These are phyloP conservation scores for Phenacoccus solenopsis DNA, from an alignment of 1,140 invertebrate species.

Conservation along the genomic window DNA sequence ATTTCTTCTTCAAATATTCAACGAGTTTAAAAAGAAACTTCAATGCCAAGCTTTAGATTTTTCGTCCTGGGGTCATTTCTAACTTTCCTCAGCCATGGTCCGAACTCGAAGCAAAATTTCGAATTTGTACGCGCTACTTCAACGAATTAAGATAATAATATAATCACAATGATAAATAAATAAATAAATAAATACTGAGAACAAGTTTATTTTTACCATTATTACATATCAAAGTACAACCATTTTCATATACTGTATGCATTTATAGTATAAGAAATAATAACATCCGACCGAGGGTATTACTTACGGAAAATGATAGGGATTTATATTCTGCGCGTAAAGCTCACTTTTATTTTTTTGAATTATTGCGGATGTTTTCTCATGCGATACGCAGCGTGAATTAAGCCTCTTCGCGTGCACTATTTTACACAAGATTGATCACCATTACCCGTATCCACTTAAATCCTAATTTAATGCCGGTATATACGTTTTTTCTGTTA, in stretches of 20 bases:
- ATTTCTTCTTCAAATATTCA: too few relatives aligned
- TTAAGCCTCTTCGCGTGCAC: not conserved
- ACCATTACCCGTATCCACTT: not conserved
- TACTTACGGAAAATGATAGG: not conserved
- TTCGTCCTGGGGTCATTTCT: too few relatives aligned
- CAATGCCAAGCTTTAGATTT: too few relatives aligned
- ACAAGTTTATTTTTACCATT: too few relatives aligned
- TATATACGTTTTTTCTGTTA: not conserved
- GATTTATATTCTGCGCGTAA: not conserved
- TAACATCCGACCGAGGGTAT: not conserved
- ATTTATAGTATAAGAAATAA: constrained; percentile 4
- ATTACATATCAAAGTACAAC: too few relatives aligned
- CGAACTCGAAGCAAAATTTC: too few relatives aligned
- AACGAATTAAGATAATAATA: too few relatives aligned
- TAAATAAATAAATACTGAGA: too few relatives aligned
- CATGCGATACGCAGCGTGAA: not conserved
- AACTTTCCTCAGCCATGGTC: too few relatives aligned
- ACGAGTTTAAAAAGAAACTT: too few relatives aligned
- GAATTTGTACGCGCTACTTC: too few relatives aligned
- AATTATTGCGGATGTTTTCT: constrained; percentile 2
- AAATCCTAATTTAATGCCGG: constrained; percentile 1
- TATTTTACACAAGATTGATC: constrained; percentile 3
- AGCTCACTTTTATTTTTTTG: not conserved
- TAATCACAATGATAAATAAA: too few relatives aligned
- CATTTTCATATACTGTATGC: not conserved